phyloP scores from a whole-genome alignment of 2,113 vertebrate genomes.

The Mirounga angustirostris region DNA sequence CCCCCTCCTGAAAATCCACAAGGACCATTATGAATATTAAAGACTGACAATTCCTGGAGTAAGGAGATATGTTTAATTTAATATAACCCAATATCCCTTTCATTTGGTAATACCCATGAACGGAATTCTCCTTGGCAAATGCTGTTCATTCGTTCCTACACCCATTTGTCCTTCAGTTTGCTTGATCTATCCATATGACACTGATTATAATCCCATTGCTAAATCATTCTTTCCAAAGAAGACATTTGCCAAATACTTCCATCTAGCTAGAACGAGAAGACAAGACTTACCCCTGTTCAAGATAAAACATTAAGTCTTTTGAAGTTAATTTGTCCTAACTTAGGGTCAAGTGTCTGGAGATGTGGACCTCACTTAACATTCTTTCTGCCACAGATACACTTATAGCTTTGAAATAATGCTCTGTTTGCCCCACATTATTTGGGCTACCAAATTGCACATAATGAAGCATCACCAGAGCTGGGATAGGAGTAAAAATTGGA shows the following conservation, averaged over 20 bases:
- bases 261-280: slow-evolving; percentile 1
- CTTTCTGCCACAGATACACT: slow-evolving; percentile 26
- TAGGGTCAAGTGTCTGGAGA: background rate
- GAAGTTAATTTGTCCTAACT: slow-evolving; percentile 57
- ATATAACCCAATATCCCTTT: background rate
- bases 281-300: background rate
- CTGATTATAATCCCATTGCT: background rate
- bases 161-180: slow-evolving; percentile 5
- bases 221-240: slow-evolving; percentile 46
- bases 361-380: background rate
- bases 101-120: background rate
- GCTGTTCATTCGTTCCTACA: background rate
- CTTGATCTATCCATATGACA: background rate
- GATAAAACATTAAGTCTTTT: slow-evolving; percentile 50
- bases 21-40: background rate
- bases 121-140: background rate
- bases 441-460: slow-evolving; percentile 11
- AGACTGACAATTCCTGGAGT: background rate
- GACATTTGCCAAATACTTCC: background rate
- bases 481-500: slow-evolving; percentile 43
- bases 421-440: background rate
- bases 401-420: slow-evolving; percentile 48
- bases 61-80: slow-evolving; percentile 33
- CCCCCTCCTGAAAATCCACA: background rate
- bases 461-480: background rate